These are phyloP conservation scores for Drosophila yakuba DNA, from an alignment of 1,140 invertebrate species.

Conservation along the genomic window DNA sequence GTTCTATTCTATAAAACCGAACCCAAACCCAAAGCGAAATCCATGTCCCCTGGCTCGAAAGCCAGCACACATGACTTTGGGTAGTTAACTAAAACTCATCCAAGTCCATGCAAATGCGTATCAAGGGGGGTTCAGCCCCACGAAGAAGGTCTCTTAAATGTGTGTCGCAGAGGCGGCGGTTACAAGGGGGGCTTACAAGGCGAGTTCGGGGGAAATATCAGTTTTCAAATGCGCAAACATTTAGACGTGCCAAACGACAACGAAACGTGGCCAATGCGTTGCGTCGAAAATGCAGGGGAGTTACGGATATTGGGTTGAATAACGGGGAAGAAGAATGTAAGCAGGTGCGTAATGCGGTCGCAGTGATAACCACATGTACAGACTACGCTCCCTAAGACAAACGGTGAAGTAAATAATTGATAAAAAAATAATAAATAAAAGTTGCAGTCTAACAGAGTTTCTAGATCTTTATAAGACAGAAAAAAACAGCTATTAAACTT, in stretches of 20 bases:
- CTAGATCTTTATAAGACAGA: no score
- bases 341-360: conserved; percentile 36
- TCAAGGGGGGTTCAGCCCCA: conserved; percentile 6
- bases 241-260: conserved; percentile 40
- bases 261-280: conserved; percentile 10
- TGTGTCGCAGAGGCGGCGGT: conserved; percentile 28
- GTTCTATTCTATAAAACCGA: conserved; percentile 36
- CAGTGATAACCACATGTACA: neutral
- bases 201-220: conserved; percentile 39
- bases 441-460: no score
- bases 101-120: conserved; percentile 53
- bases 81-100: conserved; percentile 62
- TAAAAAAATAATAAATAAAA: neutral
- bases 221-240: conserved; percentile 63
- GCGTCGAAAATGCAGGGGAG: neutral
- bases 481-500: neutral
- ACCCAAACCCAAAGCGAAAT: conserved; percentile 13
- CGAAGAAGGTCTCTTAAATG: conserved; percentile 41
- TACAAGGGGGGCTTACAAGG: conserved; percentile 4
- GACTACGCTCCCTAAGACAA: neutral
- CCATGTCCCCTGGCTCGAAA: neutral
- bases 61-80: conserved; percentile 33
- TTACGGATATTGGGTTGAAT: neutral
- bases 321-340: neutral
- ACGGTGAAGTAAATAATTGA: neutral